A percentile compares a stretch with the other conserved stretches of the same genome.
phyloP scores from a whole-genome alignment of 2,113 vertebrate species.

The Saccopteryx bilineata region DNA sequence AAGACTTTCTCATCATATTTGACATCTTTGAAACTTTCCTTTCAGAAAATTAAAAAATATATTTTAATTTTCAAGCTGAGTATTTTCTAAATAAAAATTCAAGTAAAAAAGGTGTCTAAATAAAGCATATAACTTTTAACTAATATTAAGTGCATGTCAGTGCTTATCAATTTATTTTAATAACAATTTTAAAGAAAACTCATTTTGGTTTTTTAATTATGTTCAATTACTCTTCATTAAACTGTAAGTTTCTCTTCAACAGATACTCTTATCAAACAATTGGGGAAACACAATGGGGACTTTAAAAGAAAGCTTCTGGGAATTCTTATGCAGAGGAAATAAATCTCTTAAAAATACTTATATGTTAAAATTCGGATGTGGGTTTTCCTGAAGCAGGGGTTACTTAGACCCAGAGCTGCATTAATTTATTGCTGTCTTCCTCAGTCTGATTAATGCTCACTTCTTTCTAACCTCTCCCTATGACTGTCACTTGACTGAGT shows the following conservation, averaged over 20 bases:
- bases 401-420: background rate
- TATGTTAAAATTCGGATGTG: background rate
- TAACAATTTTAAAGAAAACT: slow-evolving; percentile 47
- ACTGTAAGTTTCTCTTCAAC: background rate
- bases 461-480: background rate
- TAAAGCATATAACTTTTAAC: background rate
- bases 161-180: background rate
- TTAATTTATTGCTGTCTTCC: background rate
- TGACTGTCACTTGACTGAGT: too few relatives aligned
- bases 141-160: background rate
- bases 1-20: slow-evolving; percentile 81
- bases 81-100: slow-evolving; percentile 56
- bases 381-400: background rate
- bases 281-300: background rate
- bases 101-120: slow-evolving; percentile 48
- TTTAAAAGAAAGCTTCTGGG: background rate
- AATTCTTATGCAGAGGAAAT: background rate
- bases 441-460: background rate
- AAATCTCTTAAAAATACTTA: background rate
- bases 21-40: slow-evolving; percentile 85
- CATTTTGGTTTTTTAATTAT: background rate
- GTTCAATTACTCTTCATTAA: background rate
- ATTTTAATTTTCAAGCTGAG: slow-evolving; percentile 57
- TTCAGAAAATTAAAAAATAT: slow-evolving; percentile 77
- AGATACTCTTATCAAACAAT: background rate